Evolutionary conservation across 2,888 invertebrate species (phyloP).

Genomic region (Hemistola chrysoprasaria): DNA sequence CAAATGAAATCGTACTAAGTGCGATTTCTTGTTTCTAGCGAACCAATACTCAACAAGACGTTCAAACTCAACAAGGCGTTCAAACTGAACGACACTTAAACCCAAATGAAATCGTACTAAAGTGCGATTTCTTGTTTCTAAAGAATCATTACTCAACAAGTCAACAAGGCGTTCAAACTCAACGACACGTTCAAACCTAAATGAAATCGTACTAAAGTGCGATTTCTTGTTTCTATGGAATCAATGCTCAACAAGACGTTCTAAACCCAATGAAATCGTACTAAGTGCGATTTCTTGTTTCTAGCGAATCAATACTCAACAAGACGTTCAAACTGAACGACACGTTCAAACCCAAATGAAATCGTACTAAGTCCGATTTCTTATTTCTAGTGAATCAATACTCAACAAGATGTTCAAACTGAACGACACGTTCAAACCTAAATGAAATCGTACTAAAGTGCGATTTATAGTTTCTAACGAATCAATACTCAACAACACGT

Average conservation of each 20-base stretch:
- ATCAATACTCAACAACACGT: not conserved
- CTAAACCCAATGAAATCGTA: not conserved
- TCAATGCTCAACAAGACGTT: not conserved
- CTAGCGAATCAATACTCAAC: no score
- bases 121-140: conserved; percentile 3
- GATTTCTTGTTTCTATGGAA: not conserved
- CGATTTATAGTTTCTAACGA: not conserved
- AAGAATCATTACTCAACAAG: no score
- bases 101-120: conserved; percentile 4
- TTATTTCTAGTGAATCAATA: not conserved
- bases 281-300: not conserved
- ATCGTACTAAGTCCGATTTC: conserved; percentile 2
- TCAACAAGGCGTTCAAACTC: no score
- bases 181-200: no score
- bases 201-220: conserved; percentile 10
- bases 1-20: no score
- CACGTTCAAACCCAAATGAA: not conserved
- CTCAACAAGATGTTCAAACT: no score
- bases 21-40: no score
- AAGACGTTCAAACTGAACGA: no score
- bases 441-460: conserved; percentile 9
- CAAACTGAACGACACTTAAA: no score
- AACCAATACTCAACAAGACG: no score
- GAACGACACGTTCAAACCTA: no score
- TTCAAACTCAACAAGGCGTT: no score